These are phyloP conservation scores for Periphyllus acericola DNA, from an alignment of 2,888 invertebrate species.

Conservation along the genomic window DNA sequence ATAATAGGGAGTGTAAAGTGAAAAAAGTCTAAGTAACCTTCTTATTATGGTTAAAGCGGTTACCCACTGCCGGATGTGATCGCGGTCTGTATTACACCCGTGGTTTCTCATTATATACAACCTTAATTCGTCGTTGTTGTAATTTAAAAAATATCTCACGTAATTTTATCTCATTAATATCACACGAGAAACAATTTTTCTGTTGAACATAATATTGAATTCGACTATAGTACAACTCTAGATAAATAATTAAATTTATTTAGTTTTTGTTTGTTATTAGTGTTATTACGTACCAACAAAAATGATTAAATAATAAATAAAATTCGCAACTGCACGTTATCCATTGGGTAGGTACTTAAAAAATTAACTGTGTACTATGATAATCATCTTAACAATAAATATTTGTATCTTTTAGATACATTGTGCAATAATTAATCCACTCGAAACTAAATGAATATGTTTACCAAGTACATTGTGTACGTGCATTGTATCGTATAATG, in stretches of 20 bases:
- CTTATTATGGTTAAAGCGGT: slow-evolving; percentile 8
- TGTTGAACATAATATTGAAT: too few species aligned
- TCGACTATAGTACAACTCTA: too few species aligned
- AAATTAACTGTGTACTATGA: background rate
- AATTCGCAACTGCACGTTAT: background rate
- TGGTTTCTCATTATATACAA: slow-evolving; percentile 10
- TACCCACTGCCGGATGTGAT: slow-evolving; percentile 40
- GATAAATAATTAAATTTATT: too few species aligned
- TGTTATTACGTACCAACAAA: too few species aligned
- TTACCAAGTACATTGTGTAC: background rate
- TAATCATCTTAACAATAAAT: background rate
- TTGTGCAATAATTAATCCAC: background rate
- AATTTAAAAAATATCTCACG: background rate
- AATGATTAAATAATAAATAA: background rate
- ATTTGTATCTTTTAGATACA: background rate
- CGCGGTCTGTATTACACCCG: slow-evolving; percentile 26
- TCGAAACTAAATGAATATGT: background rate
- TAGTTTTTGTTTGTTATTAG: too few species aligned
- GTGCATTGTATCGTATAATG: background rate
- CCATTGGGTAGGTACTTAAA: background rate
- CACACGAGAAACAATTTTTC: background rate
- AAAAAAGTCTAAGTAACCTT: slow-evolving; percentile 25
- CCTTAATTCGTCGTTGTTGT: background rate
- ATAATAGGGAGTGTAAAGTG: slow-evolving; percentile 1
- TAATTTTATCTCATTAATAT: background rate